phyloP scores from a whole-genome alignment of 2,888 invertebrate species.

The Suillia variegata region DNA sequence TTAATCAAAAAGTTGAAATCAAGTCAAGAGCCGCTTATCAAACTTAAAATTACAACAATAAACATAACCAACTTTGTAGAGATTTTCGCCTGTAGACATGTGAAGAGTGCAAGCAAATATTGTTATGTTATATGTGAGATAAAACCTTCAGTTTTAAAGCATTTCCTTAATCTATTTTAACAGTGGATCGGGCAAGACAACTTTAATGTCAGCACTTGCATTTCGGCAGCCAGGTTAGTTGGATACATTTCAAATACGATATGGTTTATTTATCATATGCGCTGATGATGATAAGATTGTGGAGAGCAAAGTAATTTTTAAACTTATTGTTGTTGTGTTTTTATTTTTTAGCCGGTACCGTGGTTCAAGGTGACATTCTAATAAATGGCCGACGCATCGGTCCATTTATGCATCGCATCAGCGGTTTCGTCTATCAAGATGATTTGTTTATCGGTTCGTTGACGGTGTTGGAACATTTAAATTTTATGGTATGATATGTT shows the following conservation, averaged over 20 bases:
- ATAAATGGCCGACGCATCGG: constrained; percentile 76
- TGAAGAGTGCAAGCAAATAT: too few relatives aligned
- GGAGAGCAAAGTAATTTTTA: constrained; percentile 1
- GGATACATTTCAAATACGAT: background rate
- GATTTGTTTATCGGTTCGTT: constrained; percentile 86
- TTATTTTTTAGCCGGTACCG: constrained; percentile 70
- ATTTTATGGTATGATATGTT: constrained; percentile 80
- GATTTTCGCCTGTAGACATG: too few relatives aligned
- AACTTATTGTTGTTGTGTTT: too few relatives aligned
- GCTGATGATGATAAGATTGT: constrained; percentile 40
- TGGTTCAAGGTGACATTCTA: constrained; percentile 79
- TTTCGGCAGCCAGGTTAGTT: constrained; percentile 72
- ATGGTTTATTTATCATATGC: background rate
- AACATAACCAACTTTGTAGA: too few relatives aligned
- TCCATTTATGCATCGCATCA: constrained; percentile 78
- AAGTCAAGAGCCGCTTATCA: too few relatives aligned
- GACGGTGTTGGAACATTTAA: constrained; percentile 85
- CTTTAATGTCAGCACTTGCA: constrained; percentile 83
- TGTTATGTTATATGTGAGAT: too few relatives aligned
- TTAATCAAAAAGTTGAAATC: too few relatives aligned
- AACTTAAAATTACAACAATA: too few relatives aligned
- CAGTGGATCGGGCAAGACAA: constrained; percentile 86
- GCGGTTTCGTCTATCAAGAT: constrained; percentile 91
- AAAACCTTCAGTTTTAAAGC: too few relatives aligned
- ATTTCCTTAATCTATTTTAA: constrained; percentile 8